Evolutionary conservation across 2,113 vertebrate genomes (phyloP).

Genomic region (Asarcornis scutulata): DNA sequence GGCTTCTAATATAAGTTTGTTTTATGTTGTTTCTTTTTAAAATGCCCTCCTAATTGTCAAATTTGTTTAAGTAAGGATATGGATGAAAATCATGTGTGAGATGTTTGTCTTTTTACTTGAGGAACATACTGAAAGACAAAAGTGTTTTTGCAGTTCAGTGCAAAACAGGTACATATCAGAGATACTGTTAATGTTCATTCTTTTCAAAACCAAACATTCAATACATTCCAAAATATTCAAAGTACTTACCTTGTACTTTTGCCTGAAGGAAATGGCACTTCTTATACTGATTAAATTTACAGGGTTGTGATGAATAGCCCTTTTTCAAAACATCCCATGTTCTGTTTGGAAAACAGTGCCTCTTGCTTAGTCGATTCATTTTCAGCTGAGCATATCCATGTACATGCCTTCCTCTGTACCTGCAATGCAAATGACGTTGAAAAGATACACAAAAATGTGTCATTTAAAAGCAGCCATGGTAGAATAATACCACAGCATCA

Average conservation of each 20-base stretch:
- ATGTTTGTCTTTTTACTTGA: background rate
- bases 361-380: slow-evolving; percentile 20
- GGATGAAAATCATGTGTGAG: background rate
- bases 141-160: background rate
- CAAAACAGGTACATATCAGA: background rate
- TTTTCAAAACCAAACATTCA: background rate
- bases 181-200: background rate
- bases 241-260: slow-evolving; percentile 64
- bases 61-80: background rate
- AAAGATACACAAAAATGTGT: background rate
- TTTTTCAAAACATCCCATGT: slow-evolving; percentile 28
- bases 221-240: background rate
- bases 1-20: background rate
- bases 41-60: background rate
- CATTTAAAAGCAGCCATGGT: background rate
- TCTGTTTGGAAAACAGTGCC: background rate
- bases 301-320: background rate
- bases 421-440: slow-evolving; percentile 1
- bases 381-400: slow-evolving; percentile 45
- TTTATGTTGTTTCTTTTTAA: background rate
- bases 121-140: background rate
- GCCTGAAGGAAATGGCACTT: background rate
- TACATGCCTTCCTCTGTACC: slow-evolving; percentile 54
- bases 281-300: background rate
- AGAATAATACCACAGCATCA: background rate